A percentile compares a stretch with the other conserved stretches of the same genome.
These are phyloP conservation scores for Pantala flavescens DNA, from an alignment of 1,140 invertebrate species.

Conservation along the genomic window DNA sequence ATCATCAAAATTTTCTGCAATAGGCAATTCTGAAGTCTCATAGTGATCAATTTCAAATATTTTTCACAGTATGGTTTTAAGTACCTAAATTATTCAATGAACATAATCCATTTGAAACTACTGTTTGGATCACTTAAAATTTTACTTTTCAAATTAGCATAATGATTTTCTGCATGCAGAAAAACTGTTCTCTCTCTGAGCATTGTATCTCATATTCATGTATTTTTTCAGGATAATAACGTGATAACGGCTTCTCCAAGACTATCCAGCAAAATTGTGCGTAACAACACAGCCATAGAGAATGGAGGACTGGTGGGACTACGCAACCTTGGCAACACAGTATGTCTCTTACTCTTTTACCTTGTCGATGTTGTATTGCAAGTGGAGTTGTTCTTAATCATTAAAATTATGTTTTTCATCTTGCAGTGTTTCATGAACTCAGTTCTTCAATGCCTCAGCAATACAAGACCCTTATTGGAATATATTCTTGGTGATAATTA, in stretches of 20 bases:
- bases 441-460: conserved; percentile 86
- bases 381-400: not conserved
- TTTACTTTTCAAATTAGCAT: too few relatives aligned
- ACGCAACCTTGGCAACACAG: conserved; percentile 85
- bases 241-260: not conserved
- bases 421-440: conserved; percentile 91
- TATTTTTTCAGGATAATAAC: not conserved
- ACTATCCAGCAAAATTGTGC: not conserved
- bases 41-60: too few relatives aligned
- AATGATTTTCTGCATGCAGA: too few relatives aligned
- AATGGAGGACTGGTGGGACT: conserved; percentile 67
- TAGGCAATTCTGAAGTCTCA: too few relatives aligned
- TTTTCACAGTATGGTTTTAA: too few relatives aligned
- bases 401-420: conserved; percentile 20
- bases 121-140: too few relatives aligned
- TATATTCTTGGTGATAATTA: conserved; percentile 60
- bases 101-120: too few relatives aligned
- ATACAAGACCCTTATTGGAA: conserved; percentile 69
- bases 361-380: not conserved
- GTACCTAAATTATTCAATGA: too few relatives aligned
- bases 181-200: too few relatives aligned
- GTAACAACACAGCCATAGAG: not conserved
- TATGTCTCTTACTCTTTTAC: conserved; percentile 33
- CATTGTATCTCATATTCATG: not conserved
- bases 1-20: too few relatives aligned